Evolutionary conservation across 2,888 invertebrate genomes (phyloP), one percentile per base, ranked within the genome.

Genomic region (Acleris cristana): DNA sequence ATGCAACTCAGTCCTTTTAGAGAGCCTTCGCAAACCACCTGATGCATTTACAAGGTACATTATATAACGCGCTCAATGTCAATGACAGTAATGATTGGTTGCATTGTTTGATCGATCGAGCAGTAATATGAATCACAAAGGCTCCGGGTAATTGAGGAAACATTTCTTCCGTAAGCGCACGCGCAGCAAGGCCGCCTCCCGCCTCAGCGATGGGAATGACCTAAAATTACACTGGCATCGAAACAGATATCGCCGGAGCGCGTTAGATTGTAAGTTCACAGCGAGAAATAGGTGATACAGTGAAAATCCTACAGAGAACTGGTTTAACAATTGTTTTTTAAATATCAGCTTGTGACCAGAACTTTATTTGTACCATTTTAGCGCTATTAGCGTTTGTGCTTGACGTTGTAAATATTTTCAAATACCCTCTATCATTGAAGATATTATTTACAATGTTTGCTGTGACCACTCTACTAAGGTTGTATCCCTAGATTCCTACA

Each of bases 201-300:
- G 72, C 71, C 76, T 75, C 74, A 19, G 56, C 44, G 83, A 83
- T 83, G 88, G 89, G 88, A 90, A 89, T 83, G 88, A 89, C 87
- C 88, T 88, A 80, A 87, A 89, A 89, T 88, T 85, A 84, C 74
- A 74, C 73, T 76, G 77, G 74, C 76, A 77, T 78, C 76, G 73
- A 80, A 78, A 79, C 74, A 77, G 75, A 83, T 78, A 81, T 78
- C 74, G 79, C 79, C 74, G 74, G 73, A 74, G 67, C 71, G 74
- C 78, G 64, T 66, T 48, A 64, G 75, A 62, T 62, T 76, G 68
- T 60, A 76, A 66, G 75, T 77, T 76, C 78, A 75, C 79, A 78
- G 76, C 69, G 26, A 53, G 51, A 21, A 58, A 58, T n/a, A 23
- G n/a, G 53, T 53, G n/a, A 53, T 16, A 16, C 26, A 55, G n/a